Conservation (phyloP, 2,888 invertebrate genomes). For the Chymomyza amoena region DNA sequence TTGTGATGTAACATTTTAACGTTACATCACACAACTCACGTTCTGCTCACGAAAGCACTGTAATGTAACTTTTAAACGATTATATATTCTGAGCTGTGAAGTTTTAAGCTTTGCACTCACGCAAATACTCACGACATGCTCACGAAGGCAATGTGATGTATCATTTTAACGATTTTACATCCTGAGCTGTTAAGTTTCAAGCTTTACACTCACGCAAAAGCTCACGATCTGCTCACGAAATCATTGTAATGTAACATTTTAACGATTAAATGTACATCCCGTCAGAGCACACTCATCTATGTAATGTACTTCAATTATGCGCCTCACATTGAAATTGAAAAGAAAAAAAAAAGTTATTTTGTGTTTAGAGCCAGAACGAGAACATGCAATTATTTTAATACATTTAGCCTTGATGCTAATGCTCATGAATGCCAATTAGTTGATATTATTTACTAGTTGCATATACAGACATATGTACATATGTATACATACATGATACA, state of each 20-base stretch:
- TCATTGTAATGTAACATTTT: neutral
- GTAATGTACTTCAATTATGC: neutral
- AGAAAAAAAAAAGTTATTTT: conserved; percentile 5
- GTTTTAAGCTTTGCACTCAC: no score
- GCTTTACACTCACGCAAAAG: no score
- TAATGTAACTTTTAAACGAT: no score
- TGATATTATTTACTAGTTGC: conserved; percentile 19
- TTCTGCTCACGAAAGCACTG: no score
- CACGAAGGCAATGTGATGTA: no score
- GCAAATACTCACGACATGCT: no score
- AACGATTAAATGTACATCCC: neutral
- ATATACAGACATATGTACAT: neutral
- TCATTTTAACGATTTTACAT: no score
- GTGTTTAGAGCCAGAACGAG: conserved; percentile 43
- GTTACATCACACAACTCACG: no score
- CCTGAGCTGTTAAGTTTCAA: no score
- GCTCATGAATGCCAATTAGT: conserved; percentile 70
- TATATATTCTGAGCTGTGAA: no score
- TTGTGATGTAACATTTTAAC: no score
- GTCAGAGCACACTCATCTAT: neutral
- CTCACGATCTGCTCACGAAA: neutral
- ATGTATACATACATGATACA: neutral
- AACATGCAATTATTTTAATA: conserved; percentile 72
- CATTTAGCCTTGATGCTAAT: conserved; percentile 60
- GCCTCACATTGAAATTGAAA: neutral